Evolutionary conservation across 1,140 invertebrate genomes (phyloP), one percentile per base, ranked within the genome.

Genomic region (Nephotettix cincticeps): DNA sequence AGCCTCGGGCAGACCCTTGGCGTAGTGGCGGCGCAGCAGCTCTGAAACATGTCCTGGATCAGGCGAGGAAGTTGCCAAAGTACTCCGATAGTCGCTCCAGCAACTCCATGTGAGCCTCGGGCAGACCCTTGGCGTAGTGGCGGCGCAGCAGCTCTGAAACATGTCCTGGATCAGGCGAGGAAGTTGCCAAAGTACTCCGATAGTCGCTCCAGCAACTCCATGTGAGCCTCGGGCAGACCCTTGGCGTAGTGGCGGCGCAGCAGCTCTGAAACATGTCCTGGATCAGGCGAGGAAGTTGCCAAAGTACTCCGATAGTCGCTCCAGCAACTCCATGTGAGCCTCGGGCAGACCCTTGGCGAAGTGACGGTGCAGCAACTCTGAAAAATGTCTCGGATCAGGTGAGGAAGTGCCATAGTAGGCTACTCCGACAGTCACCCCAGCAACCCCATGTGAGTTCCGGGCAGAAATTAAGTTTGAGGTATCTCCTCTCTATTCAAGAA

Each of bases 161-260:
- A n/a, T n/a, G n/a, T n/a, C 6, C 51, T 23, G 47, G 11, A 23
- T n/a, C n/a, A n/a, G n/a, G n/a, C n/a, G n/a, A n/a, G 58, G 1
- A 72, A 73, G 19, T 71, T 74, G n/a, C 72, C 75, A 56, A 75
- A 77, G 45, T 68, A 76, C 14, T 66, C 47, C 1, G 29, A 51
- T 11, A 74, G 27, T 14, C 69, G 25, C 1, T 19, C 14, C 61
- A 72, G 25, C 0, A 72, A 32, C 25, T 68, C 23, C 27, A 64
- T 27, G n/a, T 66, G 54, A 14, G 40, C 71, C 19, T 65, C 21
- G 0, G 67, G 58, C 11, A 68, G n/a, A 17, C 66, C 65, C 43
- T 32, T 43, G n/a, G 32, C 54, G 28, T 64, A 72, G 32, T 72
- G 45, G 21, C 63, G 19, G 19, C 45, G 19, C 58, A 72, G 51